Evolutionary conservation across 2,888 invertebrate genomes (phyloP).

Genomic region (Beris chalybata): DNA sequence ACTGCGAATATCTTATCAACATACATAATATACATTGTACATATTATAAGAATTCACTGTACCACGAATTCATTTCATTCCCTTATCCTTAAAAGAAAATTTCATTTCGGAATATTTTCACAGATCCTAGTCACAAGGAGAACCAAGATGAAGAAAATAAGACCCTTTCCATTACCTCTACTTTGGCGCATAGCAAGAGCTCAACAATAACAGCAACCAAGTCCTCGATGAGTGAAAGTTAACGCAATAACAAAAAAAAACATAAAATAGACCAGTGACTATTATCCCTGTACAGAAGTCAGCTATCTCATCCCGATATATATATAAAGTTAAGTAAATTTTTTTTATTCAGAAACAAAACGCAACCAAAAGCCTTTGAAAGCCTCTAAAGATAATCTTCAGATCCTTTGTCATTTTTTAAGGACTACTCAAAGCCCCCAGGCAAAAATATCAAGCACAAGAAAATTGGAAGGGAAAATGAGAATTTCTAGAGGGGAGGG

Average conservation of each 20-base stretch:
- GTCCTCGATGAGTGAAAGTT: constrained; percentile 27
- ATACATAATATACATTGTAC: too few relatives aligned
- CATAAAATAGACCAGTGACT: constrained; percentile 7
- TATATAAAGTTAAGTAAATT: neutral
- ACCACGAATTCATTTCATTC: constrained; percentile 4
- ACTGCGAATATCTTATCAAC: too few relatives aligned
- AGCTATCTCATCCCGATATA: constrained; percentile 21
- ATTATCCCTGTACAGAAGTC: constrained; percentile 4
- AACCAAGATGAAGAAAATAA: neutral
- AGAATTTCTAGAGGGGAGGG: too few relatives aligned
- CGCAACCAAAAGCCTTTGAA: constrained; percentile 26
- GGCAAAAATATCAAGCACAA: constrained; percentile 21
- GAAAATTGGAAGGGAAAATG: constrained; percentile 17
- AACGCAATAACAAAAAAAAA: constrained; percentile 21
- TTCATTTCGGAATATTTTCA: constrained; percentile 31
- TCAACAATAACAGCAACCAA: constrained; percentile 7
- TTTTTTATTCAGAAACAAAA: constrained; percentile 19
- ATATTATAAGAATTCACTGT: too few relatives aligned
- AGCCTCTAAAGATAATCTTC: constrained; percentile 29
- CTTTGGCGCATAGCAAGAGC: neutral
- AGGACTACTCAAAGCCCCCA: constrained; percentile 26
- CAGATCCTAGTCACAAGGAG: constrained; percentile 15
- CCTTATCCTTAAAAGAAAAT: constrained; percentile 12
- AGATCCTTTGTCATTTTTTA: constrained; percentile 33
- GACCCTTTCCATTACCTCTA: constrained; percentile 9